phyloP scores from a whole-genome alignment of 2,888 invertebrate genomes.

The Parascotia fuliginaria region DNA sequence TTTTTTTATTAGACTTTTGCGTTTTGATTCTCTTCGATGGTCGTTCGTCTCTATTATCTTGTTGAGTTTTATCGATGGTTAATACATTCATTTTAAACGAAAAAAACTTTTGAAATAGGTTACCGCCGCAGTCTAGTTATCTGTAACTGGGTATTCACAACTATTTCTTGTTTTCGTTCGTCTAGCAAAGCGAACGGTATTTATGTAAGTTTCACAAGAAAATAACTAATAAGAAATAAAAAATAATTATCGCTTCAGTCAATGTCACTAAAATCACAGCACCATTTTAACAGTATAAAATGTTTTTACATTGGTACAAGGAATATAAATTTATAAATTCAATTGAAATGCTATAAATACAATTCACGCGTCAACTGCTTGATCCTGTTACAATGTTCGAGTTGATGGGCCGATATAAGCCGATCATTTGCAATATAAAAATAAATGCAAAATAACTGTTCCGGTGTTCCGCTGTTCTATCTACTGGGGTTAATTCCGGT shows the following conservation, averaged over 20 bases:
- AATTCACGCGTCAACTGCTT: slow-evolving; percentile 74
- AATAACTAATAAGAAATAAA: too few relatives aligned
- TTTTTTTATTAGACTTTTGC: slow-evolving; percentile 31
- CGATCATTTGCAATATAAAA: slow-evolving; percentile 76
- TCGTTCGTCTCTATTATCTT: background rate
- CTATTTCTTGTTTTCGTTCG: too few relatives aligned
- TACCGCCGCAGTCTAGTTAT: too few relatives aligned
- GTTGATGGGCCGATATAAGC: slow-evolving; percentile 78
- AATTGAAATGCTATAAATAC: slow-evolving; percentile 72
- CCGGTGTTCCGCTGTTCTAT: slow-evolving; percentile 20
- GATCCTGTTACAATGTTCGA: slow-evolving; percentile 75
- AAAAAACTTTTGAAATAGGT: too few relatives aligned
- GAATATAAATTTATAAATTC: slow-evolving; percentile 55
- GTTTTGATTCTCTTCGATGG: slow-evolving; percentile 20
- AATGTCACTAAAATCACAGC: slow-evolving; percentile 14
- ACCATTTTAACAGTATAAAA: slow-evolving; percentile 24
- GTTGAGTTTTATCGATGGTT: background rate
- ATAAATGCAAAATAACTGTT: slow-evolving; percentile 43
- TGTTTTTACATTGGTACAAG: slow-evolving; percentile 27
- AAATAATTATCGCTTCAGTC: slow-evolving; percentile 6
- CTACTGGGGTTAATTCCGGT: slow-evolving; percentile 34
- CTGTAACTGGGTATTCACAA: too few relatives aligned
- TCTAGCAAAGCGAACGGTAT: too few relatives aligned
- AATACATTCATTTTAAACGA: too few relatives aligned
- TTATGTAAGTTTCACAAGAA: too few relatives aligned